Base-by-base conservation (phyloP, 1,140 invertebrate genomes). In the Adoxophyes honmai region DNA sequence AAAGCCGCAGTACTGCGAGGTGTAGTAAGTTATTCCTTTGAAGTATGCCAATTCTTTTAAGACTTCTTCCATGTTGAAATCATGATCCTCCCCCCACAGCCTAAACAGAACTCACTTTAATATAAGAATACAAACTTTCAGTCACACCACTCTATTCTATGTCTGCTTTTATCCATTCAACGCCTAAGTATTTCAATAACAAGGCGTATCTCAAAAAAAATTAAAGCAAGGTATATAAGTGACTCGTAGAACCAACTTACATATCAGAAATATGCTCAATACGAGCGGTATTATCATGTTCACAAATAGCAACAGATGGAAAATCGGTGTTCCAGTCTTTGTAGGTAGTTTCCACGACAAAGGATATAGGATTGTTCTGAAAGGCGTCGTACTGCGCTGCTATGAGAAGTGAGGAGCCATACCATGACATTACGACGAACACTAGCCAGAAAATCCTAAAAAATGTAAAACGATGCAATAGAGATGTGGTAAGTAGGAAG, bases 311-410 rank as follows among this genome's bases (percentile, higher is more conserved):
- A 36, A 94, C 77, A 0, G 93, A 90, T 0, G 94, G 93, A 59
- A 95, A 94, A 16, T 92, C 70, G 0, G 93, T 93, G 60, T 92
- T 80, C 93, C 94, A 95, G 57, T 93, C 90, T 10, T 93, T 88
- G 71, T 94, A 94, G 1, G 90, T 92, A 1, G 93, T 94, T 60
- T 94, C 93, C 10, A 93, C 91, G 4, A 93, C 93, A 66, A 95
- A 94, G 52, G 92, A 94, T 52, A 94, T 92, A 0, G 93, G 85
- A 56, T 92, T 90, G 60, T 92, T 88, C 48, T 88, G 76, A 62
- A 90, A 93, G 10, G 91, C 89, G n/a, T 90, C 72, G 66, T 93
- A 89, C 10, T 92, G 91, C 0, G 91, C 90, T 0, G 72, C 68
- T 14, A 94, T 92, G 3, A 94, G 73, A n/a, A 91, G 57, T 16